These are phyloP conservation scores for Acropora tenuis DNA, from an alignment of 64 coral and sea anemone species.

Conservation along the genomic window DNA sequence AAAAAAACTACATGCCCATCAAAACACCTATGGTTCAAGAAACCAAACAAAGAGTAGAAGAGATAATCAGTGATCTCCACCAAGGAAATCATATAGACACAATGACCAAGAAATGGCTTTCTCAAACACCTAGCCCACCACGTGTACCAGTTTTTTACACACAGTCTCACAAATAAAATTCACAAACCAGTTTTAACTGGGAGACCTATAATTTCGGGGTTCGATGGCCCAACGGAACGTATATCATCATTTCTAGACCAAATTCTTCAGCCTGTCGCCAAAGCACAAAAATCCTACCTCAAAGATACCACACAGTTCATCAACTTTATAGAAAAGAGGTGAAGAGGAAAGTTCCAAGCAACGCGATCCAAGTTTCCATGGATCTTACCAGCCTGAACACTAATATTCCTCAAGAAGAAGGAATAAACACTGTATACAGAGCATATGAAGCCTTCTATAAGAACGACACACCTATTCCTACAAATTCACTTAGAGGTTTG, in stretches of 20 bases:
- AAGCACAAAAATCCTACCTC: conserved; percentile 1
- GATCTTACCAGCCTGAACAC: not conserved
- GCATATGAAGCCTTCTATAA: too few relatives aligned
- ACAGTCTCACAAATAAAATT: not conserved
- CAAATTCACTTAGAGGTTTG: not conserved
- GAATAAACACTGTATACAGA: not conserved
- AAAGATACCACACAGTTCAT: not conserved
- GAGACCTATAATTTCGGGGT: conserved; percentile 19
- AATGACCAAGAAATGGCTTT: conserved; percentile 15
- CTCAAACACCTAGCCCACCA: not conserved
- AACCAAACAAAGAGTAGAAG: conserved; percentile 13
- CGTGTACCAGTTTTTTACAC: not conserved
- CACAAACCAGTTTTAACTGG: conserved; percentile 8
- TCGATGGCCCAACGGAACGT: not conserved
- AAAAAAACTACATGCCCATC: not conserved
- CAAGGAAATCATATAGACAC: not conserved
- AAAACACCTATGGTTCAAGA: conserved; percentile 25
- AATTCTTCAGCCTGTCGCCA: not conserved
- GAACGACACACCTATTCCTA: too few relatives aligned
- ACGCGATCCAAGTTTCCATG: not conserved
- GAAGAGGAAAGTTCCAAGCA: not conserved
- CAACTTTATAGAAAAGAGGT: not conserved
- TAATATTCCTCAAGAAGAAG: not conserved
- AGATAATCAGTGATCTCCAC: conserved; percentile 3
- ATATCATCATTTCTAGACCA: not conserved